Base-by-base conservation (phyloP, 1,140 invertebrate species). In the Dolichoris vasculosae region DNA sequence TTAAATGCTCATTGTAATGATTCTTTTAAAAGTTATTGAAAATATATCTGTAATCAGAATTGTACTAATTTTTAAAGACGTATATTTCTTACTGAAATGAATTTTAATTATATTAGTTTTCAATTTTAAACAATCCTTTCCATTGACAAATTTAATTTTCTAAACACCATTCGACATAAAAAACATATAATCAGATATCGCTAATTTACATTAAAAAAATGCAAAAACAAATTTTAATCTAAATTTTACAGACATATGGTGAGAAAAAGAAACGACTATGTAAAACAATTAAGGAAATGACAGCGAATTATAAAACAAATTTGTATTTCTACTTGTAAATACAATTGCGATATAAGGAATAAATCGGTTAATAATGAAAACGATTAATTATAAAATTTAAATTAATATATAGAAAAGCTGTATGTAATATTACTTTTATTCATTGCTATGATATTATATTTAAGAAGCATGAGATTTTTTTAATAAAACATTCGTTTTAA, bases 401-500 rank as follows among this genome's bases (percentile, higher is more conserved):
- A 92, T 91, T 91, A 92, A 92, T 92, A 92, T 92, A 92, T 91
- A 92, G 89, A 90, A 86, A 89, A 92, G 90, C 90, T 92, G 90
- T 92, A 92, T 91, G 91, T 92, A 90, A 89, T 91, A 90, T 86
- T 88, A 89, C 90, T 83, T 88, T 90, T 86, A 91, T 89, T 90
- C 89, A 88, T 91, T 83, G 89, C 90, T 90, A 90, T 89, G 87
- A 90, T 88, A 90, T 91, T 92, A 92, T 91, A 91, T 88, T 90
- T 92, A 92, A 89, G 88, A 89, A 92, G 87, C 89, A 90, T 92
- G 91, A 92, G 92, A 93, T 92, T 93, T 93, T 92, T 91, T 86
- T 92, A 93, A 92, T 93, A 93, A 93, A 93, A 92, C 88, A 91
- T 92, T 93, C 93, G 92, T 92, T 93, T 93, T 92, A 89, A 92